Evolutionary conservation across 2,113 vertebrate species (phyloP).

Genomic region (Semnopithecus entellus): DNA sequence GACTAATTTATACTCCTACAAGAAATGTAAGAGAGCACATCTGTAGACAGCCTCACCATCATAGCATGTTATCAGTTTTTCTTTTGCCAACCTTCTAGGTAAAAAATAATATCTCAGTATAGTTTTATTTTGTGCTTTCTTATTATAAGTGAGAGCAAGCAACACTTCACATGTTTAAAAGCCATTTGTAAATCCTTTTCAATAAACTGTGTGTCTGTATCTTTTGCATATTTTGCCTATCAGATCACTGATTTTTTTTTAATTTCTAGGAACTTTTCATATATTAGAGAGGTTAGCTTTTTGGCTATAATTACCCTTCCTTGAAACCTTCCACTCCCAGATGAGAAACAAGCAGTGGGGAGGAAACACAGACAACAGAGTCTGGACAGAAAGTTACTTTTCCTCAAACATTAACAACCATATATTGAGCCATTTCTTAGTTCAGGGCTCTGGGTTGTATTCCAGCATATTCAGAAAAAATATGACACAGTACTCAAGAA

Average conservation of each 20-base stretch:
- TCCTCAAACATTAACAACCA: background rate
- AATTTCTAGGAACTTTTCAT: constrained; percentile 27
- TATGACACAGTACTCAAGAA: background rate
- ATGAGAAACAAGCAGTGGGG: background rate
- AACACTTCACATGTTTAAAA: background rate
- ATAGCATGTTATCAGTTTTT: background rate
- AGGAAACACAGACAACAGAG: background rate
- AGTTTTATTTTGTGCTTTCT: constrained; percentile 20
- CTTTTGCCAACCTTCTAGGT: background rate
- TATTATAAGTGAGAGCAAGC: background rate
- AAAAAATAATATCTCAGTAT: background rate
- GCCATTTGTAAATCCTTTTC: background rate
- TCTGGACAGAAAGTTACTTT: constrained; percentile 5
- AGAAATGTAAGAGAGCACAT: background rate
- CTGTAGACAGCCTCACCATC: background rate
- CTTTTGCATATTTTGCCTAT: background rate
- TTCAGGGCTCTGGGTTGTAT: constrained; percentile 19
- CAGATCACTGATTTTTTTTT: constrained; percentile 21
- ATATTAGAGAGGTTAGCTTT: background rate
- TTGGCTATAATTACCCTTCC: background rate
- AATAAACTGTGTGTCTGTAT: background rate
- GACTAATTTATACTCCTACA: background rate
- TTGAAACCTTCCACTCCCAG: background rate
- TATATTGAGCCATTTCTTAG: background rate
- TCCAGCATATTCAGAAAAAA: background rate